Percentiles rank a stretch among this genome's conserved stretches.
Evolutionary conservation across 2,888 invertebrate genomes (phyloP).

Genomic region (Eupithecia pulchellata): DNA sequence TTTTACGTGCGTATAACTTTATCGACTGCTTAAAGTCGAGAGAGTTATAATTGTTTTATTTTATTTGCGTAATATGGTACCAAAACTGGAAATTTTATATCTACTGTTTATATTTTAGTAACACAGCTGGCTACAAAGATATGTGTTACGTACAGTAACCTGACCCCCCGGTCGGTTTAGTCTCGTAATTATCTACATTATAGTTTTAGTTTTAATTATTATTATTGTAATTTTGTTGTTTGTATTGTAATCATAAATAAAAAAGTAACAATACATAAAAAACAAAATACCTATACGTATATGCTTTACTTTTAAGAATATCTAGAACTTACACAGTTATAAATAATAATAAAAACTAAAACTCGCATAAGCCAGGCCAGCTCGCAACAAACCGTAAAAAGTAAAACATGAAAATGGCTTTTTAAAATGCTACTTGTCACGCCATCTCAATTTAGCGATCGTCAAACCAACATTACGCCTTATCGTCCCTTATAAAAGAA

Average conservation of each 20-base stretch:
- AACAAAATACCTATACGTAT: not conserved
- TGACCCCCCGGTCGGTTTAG: too few relatives aligned
- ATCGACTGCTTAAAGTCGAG: conserved; percentile 26
- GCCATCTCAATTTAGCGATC: conserved; percentile 49
- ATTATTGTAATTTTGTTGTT: too few relatives aligned
- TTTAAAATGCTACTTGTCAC: conserved; percentile 41
- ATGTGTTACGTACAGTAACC: too few relatives aligned
- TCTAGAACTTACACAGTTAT: not conserved
- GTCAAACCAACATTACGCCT: conserved; percentile 52
- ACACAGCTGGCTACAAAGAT: not conserved
- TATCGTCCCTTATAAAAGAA: conserved; percentile 53
- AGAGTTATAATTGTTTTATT: conserved; percentile 24
- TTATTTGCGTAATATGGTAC: conserved; percentile 22
- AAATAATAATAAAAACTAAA: conserved; percentile 3
- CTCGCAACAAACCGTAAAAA: conserved; percentile 22
- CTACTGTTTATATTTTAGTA: not conserved
- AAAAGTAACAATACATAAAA: not conserved
- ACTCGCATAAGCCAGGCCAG: not conserved
- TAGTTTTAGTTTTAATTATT: too few relatives aligned
- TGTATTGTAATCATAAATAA: too few relatives aligned
- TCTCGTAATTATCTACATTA: too few relatives aligned
- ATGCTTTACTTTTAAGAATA: not conserved
- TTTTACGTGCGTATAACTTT: conserved; percentile 30
- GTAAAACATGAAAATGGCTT: conserved; percentile 26
- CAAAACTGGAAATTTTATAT: not conserved